These are phyloP conservation scores for Misgurnus anguillicaudatus DNA, from an alignment of 2,113 vertebrate genomes.

Conservation along the genomic window DNA sequence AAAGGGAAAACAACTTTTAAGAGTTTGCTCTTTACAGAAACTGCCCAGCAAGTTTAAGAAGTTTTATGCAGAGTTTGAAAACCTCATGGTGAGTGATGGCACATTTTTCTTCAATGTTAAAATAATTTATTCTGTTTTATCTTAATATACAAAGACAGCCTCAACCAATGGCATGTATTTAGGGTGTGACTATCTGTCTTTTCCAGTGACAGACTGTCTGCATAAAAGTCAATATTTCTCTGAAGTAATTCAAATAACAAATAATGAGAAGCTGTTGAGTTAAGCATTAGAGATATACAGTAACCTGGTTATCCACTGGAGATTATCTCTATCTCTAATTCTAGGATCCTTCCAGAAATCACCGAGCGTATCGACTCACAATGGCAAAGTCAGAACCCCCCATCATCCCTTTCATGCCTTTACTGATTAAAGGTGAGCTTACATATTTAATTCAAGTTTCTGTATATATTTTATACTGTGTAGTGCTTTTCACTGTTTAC, in stretches of 20 bases:
- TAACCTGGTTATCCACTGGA: background rate
- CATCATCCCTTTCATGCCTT: slow-evolving; percentile 97
- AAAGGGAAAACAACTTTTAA: background rate
- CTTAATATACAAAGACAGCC: no score
- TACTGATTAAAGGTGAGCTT: slow-evolving; percentile 94
- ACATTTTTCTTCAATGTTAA: no score
- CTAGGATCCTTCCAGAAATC: slow-evolving; percentile 97
- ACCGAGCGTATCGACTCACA: slow-evolving; percentile 91
- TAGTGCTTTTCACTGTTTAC: no score
- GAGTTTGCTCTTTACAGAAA: slow-evolving; percentile 80
- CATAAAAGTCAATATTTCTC: no score
- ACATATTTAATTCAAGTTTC: no score
- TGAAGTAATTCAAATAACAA: background rate
- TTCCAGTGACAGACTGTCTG: no score
- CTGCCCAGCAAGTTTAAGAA: slow-evolving; percentile 99
- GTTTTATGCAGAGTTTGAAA: slow-evolving; percentile 97
- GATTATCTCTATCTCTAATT: slow-evolving; percentile 39
- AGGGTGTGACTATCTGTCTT: no score
- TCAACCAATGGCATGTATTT: no score
- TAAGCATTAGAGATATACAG: background rate
- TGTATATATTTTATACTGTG: no score
- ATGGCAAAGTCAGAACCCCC: slow-evolving; percentile 92
- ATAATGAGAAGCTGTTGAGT: background rate
- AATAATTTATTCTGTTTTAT: no score
- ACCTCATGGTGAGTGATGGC: slow-evolving; percentile 87